Conservation (phyloP, 1,140 invertebrate species). For the Heliconius hewitsoni region DNA sequence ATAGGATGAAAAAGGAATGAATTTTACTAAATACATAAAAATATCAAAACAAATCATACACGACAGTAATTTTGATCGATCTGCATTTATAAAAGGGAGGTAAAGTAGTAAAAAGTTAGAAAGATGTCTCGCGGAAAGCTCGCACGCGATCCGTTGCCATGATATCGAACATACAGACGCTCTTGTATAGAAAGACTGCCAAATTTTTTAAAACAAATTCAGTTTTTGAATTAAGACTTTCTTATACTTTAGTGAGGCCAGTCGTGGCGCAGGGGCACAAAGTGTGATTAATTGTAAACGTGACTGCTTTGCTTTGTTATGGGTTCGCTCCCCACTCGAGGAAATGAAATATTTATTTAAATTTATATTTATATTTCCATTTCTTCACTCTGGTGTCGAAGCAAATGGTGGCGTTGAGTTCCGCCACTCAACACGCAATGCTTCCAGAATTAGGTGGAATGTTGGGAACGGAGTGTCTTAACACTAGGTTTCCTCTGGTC, state of each 20-base stretch:
- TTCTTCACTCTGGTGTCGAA: too few species aligned
- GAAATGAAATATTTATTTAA: too few species aligned
- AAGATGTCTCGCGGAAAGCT: slow-evolving; percentile 49
- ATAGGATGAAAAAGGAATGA: not conserved
- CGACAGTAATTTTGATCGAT: slow-evolving; percentile 52
- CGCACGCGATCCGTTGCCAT: slow-evolving; percentile 67
- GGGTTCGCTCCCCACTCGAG: too few species aligned
- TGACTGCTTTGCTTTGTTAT: too few species aligned
- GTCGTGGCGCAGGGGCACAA: too few species aligned
- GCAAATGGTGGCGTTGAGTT: too few species aligned
- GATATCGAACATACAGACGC: slow-evolving; percentile 63
- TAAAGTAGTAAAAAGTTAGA: slow-evolving; percentile 57
- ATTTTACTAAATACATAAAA: slow-evolving; percentile 19
- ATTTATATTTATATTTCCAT: too few species aligned
- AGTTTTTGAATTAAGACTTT: not conserved
- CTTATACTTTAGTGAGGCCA: not conserved
- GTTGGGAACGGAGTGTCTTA: too few species aligned
- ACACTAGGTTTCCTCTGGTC: too few species aligned
- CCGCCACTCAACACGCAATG: too few species aligned
- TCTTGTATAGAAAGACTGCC: not conserved
- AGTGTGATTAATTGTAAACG: too few species aligned
- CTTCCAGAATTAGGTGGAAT: too few species aligned
- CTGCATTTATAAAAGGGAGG: slow-evolving; percentile 38
- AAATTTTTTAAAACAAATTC: not conserved
- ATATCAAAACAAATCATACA: slow-evolving; percentile 43